Percentiles rank a stretch among this genome's conserved stretches.
These are phyloP conservation scores for Tryphoninae sp. DNA, from an alignment of 2,888 invertebrate species.

Conservation along the genomic window DNA sequence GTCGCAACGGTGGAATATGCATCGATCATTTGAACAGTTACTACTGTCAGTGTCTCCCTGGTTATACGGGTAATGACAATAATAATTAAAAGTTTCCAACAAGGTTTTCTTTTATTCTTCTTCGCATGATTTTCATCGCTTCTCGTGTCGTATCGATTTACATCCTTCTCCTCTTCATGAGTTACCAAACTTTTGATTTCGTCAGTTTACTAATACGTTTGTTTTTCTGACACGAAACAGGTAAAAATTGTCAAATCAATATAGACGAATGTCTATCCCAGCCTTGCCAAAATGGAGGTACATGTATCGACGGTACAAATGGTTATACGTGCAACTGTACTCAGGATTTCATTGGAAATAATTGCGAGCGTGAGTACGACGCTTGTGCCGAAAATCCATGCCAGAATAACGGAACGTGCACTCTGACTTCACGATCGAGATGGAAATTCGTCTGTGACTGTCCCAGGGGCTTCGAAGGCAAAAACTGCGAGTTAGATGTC, in stretches of 20 bases:
- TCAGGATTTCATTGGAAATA: constrained; percentile 83
- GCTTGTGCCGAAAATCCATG: constrained; percentile 85
- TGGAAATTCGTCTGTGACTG: constrained; percentile 86
- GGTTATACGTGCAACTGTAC: constrained; percentile 84
- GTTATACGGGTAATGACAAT: constrained; percentile 82
- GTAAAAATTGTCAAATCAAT: constrained; percentile 83
- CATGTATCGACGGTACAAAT: constrained; percentile 82
- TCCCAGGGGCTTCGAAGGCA: constrained; percentile 86
- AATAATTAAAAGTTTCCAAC: constrained; percentile 7
- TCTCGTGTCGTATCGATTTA: constrained; percentile 51
- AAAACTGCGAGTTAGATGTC: constrained; percentile 85
- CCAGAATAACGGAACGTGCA: constrained; percentile 85
- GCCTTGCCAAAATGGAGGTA: constrained; percentile 83
- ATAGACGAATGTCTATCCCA: constrained; percentile 82
- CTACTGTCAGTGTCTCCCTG: constrained; percentile 84
- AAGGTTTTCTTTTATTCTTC: not conserved
- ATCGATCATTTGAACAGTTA: constrained; percentile 82
- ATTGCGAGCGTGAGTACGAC: constrained; percentile 84
- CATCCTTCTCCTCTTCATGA: constrained; percentile 10
- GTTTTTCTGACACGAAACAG: constrained; percentile 72
- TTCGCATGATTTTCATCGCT: constrained; percentile 38
- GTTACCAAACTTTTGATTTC: not conserved
- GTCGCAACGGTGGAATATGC: constrained; percentile 86
- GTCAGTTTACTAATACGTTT: not conserved
- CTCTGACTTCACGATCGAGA: constrained; percentile 80